Evolutionary conservation across 2,113 vertebrate genomes (phyloP).

Genomic region (Cyprinodon brontotheroides): DNA sequence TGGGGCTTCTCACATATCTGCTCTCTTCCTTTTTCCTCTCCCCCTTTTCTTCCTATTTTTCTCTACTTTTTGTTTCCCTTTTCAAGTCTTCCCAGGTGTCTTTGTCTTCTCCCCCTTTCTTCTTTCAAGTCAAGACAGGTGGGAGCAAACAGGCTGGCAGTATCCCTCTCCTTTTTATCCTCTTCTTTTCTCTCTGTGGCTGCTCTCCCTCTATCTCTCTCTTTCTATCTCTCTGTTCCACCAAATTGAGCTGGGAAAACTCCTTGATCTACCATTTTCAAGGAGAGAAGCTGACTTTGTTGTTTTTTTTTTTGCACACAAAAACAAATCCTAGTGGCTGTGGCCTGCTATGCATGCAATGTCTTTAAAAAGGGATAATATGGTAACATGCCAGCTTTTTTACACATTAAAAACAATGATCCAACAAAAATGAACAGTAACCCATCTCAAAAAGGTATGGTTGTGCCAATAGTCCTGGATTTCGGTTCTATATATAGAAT

Average conservation of each 20-base stretch:
- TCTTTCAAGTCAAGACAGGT: slow-evolving; percentile 75
- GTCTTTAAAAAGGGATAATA: not conserved
- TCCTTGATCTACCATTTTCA: slow-evolving; percentile 69
- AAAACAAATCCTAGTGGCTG: slow-evolving; percentile 5
- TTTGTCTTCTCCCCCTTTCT: slow-evolving; percentile 67
- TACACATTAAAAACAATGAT: no score
- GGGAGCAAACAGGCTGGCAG: slow-evolving; percentile 75
- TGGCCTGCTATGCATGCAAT: slow-evolving; percentile 27
- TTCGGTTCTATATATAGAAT: not conserved
- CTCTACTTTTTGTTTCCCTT: slow-evolving; percentile 61
- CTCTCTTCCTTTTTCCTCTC: slow-evolving; percentile 68
- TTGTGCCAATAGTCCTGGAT: not conserved
- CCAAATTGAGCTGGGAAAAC: slow-evolving; percentile 63
- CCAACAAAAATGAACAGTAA: no score
- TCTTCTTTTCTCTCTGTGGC: slow-evolving; percentile 50
- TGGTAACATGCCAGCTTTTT: no score
- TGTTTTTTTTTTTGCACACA: slow-evolving; percentile 40
- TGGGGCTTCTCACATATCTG: slow-evolving; percentile 66
- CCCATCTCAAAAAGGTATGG: not conserved
- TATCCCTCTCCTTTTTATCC: slow-evolving; percentile 61
- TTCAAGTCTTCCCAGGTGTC: slow-evolving; percentile 73
- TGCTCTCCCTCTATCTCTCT: slow-evolving; percentile 31
- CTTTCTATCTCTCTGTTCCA: slow-evolving; percentile 41
- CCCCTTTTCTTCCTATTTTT: slow-evolving; percentile 57
- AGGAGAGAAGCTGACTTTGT: slow-evolving; percentile 49